A percentile compares a stretch with the other conserved stretches of the same genome.
phyloP scores from a whole-genome alignment of 1,140 invertebrate species.

The Penaeus indicus region DNA sequence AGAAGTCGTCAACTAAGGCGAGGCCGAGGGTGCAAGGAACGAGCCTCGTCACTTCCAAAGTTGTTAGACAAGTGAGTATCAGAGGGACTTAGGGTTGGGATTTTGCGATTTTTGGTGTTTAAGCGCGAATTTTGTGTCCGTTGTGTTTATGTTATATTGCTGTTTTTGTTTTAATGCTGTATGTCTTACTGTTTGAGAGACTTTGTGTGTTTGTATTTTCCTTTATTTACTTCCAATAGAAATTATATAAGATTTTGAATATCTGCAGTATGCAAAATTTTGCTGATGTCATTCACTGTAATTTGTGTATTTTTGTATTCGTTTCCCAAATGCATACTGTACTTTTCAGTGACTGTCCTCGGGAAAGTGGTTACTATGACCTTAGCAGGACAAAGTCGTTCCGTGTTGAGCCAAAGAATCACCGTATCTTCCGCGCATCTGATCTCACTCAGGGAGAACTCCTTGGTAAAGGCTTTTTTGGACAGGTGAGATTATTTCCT shows the following conservation, averaged over 20 bases:
- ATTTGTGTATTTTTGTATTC: too few relatives aligned
- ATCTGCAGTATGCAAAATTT: too few relatives aligned
- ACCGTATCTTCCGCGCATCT: conserved; percentile 88
- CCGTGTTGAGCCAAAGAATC: conserved; percentile 80
- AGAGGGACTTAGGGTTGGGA: too few relatives aligned
- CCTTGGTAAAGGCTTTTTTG: conserved; percentile 93
- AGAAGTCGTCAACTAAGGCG: conserved; percentile 74
- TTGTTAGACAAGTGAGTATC: conserved; percentile 80
- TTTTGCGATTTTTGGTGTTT: too few relatives aligned
- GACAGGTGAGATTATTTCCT: conserved; percentile 75
- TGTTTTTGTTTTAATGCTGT: not conserved
- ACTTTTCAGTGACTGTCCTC: conserved; percentile 45
- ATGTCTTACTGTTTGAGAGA: too few relatives aligned
- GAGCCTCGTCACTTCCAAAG: conserved; percentile 87
- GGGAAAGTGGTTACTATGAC: conserved; percentile 74
- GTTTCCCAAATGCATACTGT: too few relatives aligned
- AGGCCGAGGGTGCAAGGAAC: conserved; percentile 79
- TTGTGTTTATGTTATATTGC: not conserved
- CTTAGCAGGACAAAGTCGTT: conserved; percentile 89
- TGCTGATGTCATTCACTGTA: too few relatives aligned
- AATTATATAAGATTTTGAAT: too few relatives aligned
- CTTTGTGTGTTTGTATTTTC: too few relatives aligned
- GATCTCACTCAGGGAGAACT: conserved; percentile 91
- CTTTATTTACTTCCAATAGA: too few relatives aligned
- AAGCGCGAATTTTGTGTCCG: not conserved